A percentile compares a stretch with the other conserved stretches of the same genome.
Evolutionary conservation across 2,113 vertebrate genomes (phyloP).

Genomic region (Numida meleagris): DNA sequence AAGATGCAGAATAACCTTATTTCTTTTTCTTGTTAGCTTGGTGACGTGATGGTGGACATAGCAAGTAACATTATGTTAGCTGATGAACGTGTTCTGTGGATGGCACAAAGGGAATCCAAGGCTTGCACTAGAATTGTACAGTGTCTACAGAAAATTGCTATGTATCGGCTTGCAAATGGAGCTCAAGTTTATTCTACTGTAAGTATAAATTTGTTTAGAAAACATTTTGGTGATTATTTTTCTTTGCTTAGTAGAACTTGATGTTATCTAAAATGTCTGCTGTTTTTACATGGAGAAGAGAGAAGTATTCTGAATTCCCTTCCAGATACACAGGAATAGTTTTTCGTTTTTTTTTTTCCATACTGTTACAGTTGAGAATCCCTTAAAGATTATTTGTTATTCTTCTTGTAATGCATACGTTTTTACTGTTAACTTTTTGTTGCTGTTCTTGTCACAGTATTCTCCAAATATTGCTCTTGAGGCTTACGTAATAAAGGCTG

Average conservation of each 20-base stretch:
- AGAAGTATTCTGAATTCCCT: not conserved
- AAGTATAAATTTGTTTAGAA: constrained; percentile 1
- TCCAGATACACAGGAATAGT: not conserved
- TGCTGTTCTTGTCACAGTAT: constrained; percentile 75
- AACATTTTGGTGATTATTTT: not conserved
- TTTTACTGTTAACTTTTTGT: constrained; percentile 30
- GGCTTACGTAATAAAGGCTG: constrained; percentile 88
- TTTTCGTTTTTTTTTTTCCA: not conserved
- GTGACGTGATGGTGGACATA: constrained; percentile 95
- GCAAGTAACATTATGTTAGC: constrained; percentile 97
- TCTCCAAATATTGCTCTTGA: constrained; percentile 97
- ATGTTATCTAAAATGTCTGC: not conserved
- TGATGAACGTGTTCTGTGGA: constrained; percentile 92
- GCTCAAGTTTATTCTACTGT: constrained; percentile 93
- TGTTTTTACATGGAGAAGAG: not conserved
- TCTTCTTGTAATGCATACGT: not conserved
- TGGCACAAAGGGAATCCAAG: constrained; percentile 90
- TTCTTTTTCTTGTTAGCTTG: constrained; percentile 81
- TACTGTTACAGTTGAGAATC: not conserved
- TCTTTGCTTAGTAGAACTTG: not conserved
- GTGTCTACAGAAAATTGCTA: constrained; percentile 89
- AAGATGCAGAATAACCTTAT: not conserved
- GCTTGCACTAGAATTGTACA: constrained; percentile 92
- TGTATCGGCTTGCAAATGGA: constrained; percentile 84
- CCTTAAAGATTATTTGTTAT: not conserved